Conservation (phyloP, 23 tunicate species). For the Trididemnum nubilum region DNA sequence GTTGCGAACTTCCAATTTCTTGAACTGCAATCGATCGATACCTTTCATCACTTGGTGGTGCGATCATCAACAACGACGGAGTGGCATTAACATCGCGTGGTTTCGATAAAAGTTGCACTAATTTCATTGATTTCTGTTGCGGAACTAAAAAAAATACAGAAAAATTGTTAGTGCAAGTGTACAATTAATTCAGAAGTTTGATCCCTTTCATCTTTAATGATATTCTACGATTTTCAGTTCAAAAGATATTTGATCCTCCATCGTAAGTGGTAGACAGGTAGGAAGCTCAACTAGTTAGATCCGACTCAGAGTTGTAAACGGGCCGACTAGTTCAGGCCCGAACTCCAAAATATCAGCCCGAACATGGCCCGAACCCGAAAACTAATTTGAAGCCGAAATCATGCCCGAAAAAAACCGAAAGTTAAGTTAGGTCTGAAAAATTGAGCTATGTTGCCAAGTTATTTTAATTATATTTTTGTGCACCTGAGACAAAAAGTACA, state of each 20-base stretch:
- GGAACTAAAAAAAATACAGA: constrained; percentile 57
- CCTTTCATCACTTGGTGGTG: constrained; percentile 66
- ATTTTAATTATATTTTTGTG: too few relatives aligned
- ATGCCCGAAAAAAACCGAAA: too few relatives aligned
- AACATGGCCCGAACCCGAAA: too few relatives aligned
- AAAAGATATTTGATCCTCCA: background rate
- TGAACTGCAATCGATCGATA: background rate
- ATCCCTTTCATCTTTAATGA: background rate
- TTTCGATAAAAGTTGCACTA: constrained; percentile 37
- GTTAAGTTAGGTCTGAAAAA: too few relatives aligned
- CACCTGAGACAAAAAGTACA: too few relatives aligned
- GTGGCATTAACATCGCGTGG: constrained; percentile 61
- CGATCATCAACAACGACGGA: constrained; percentile 68
- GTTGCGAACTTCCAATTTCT: background rate
- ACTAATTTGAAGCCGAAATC: too few relatives aligned
- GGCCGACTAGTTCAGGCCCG: too few relatives aligned
- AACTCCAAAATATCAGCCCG: too few relatives aligned
- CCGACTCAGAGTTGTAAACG: too few relatives aligned
- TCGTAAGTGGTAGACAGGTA: too few relatives aligned
- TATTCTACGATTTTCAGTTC: background rate
- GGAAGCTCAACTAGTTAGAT: too few relatives aligned
- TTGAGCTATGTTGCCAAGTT: too few relatives aligned
- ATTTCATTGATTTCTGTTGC: constrained; percentile 47
- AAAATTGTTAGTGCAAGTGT: background rate
- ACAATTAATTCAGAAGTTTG: background rate